phyloP scores from a whole-genome alignment of 2,113 vertebrate species.

The Turnix velox region DNA sequence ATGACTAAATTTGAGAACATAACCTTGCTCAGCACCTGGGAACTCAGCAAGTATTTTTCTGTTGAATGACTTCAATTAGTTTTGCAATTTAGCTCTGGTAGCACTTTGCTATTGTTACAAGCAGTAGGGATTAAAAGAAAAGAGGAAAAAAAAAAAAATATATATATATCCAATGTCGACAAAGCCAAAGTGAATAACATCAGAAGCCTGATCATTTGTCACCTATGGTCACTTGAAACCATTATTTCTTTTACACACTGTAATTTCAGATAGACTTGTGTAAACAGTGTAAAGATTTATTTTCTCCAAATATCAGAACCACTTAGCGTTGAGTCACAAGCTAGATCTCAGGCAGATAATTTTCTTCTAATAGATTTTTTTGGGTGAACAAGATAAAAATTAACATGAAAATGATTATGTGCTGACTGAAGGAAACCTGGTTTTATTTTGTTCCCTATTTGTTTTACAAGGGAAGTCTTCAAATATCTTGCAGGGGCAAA shows the following conservation, averaged over 20 bases:
- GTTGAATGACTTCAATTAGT: not conserved
- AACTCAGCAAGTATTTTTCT: not conserved
- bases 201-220: slow-evolving; percentile 67
- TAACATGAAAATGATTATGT: slow-evolving; percentile 47
- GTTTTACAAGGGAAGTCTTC: slow-evolving; percentile 55
- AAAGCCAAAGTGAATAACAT: slow-evolving; percentile 50
- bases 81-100: not conserved
- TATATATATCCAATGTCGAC: not conserved
- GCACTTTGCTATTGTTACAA: not conserved
- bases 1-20: fast-evolving
- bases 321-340: slow-evolving; percentile 68
- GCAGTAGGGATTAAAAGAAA: not conserved
- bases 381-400: slow-evolving; percentile 53
- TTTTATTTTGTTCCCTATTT: slow-evolving; percentile 55
- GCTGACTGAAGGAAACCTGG: slow-evolving; percentile 37
- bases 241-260: slow-evolving; percentile 63
- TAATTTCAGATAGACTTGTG: slow-evolving; percentile 63
- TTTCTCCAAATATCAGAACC: slow-evolving; percentile 69
- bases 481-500: slow-evolving; percentile 29
- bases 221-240: slow-evolving; percentile 51
- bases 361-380: slow-evolving; percentile 66
- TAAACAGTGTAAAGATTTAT: slow-evolving; percentile 67
- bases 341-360: slow-evolving; percentile 70
- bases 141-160: no score
- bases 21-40: not conserved